Base-by-base conservation (phyloP, 2,797 vertebrate species). In the Coranthus polyacanthus region DNA sequence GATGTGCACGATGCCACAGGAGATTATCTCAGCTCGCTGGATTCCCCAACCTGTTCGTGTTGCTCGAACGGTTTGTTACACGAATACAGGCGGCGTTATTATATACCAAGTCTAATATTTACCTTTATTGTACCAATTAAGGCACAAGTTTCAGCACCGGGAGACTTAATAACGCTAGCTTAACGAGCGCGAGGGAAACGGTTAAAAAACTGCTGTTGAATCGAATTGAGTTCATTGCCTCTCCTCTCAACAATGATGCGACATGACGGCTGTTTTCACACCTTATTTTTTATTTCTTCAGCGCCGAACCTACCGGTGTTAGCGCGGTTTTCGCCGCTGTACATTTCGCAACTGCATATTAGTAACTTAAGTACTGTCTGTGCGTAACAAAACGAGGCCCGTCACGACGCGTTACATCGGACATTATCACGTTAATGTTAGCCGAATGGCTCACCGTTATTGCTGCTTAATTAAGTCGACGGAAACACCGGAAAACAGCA, bases 1-100 rank as follows among this genome's bases (percentile, higher is more conserved):
- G 88, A 92, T 92, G 89, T 83, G 75, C 32, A 41, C 81, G 73
- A 78, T 82, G 84, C 54, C 71, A 76, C 81, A 43, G 77, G 72
- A 79, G 88, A 83, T 83, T 67, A 73, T 76, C 83, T 75, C 50
- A 1, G 75, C 61, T 75, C 69, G 67, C 38, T 29, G 79, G 54
- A 52, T 76, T 60, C 21, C 65, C 41, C 75, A 64, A 78, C 66
- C 78, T 85, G 83, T 72, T 73, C 72, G 13, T 61, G 69, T 24
- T 37, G 21, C 52, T 54, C 55, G 26, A 1, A 7, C 15, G 34
- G 34, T 56, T 22, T 12, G 20, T 44, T 5, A 6, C 16, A n/a
- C 20, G 32, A 44, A 46, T 5, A 12, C 2, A 39, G 15, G 51
- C 38, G 18, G 51, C 20, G 2, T 6, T 2, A n/a, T n/a, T 5